Conservation (phyloP, 2,888 invertebrate genomes). For the Cephus runcator region DNA sequence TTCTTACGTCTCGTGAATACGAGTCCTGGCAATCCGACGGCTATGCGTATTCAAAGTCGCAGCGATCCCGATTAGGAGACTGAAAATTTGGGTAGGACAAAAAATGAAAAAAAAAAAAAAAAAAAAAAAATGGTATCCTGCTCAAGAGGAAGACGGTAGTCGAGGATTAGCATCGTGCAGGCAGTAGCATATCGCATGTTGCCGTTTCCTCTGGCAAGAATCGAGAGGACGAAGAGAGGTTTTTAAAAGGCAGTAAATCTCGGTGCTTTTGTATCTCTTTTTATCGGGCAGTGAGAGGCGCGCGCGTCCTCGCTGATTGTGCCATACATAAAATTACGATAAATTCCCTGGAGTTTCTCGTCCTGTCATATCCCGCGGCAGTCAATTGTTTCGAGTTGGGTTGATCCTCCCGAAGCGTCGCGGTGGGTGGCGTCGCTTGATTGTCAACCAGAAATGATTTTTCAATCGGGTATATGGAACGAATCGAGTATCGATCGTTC, state of each 20-base stretch:
- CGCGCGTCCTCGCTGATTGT: constrained; percentile 50
- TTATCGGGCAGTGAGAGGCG: constrained; percentile 41
- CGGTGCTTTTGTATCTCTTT: constrained; percentile 43
- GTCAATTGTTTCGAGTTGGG: constrained; percentile 45
- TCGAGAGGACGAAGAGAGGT: constrained; percentile 9
- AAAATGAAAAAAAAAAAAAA: not conserved
- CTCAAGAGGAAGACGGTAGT: not conserved
- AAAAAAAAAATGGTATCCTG: not conserved
- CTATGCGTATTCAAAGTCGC: not conserved
- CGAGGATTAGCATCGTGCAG: not conserved
- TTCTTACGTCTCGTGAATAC: not conserved
- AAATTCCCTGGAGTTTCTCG: constrained; percentile 52
- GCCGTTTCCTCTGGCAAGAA: constrained; percentile 20
- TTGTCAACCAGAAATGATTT: constrained; percentile 28
- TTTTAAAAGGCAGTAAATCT: constrained; percentile 57
- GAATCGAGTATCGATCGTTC: not conserved
- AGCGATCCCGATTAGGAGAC: not conserved
- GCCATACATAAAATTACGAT: constrained; percentile 65
- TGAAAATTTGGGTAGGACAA: not conserved
- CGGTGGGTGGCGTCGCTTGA: constrained; percentile 51
- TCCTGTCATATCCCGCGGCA: constrained; percentile 47
- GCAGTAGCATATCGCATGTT: not conserved
- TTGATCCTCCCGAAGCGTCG: constrained; percentile 43
- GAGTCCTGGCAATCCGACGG: not conserved
- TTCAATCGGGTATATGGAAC: not conserved